Base-by-base conservation (phyloP, 1,140 invertebrate genomes). In the Drosophila busckii region DNA sequence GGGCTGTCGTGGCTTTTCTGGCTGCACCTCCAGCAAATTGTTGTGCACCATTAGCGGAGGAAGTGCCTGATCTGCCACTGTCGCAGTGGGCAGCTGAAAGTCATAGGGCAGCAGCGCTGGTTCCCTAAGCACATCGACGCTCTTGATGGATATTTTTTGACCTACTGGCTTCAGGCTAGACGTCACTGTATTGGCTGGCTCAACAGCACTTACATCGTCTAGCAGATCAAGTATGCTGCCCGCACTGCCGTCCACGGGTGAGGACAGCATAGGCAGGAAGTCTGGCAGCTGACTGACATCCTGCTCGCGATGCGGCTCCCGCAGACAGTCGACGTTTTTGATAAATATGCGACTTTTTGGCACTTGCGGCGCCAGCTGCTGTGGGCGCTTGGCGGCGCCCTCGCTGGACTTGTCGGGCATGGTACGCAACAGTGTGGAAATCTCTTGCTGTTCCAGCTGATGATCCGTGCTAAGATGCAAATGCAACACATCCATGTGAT, bases 391-490 rank as follows among this genome's bases (percentile, higher is more conserved):
- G 8, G 7, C n/a, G 1, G 22, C 3, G 9, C 29, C 23, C 2
- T 59, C 52, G 20, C 2, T 38, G 2, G 26, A 6, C 3, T 54
- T 55, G 6, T 17, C 35, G 1, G 32, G 40, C 3, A 65, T 7
- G 6, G 31, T 12, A 0, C 26, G 41, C 12, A 64, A 8, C n/a
- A 87, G 31, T 4, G 61, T 17, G 6, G 42, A 4, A 4, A 69
- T 45, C 25, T 89, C 89, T 23, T 68, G 65, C 41, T 71, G 76
- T 12, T 58, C 64, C 44, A 89, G 76, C 28, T 86, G 76, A 61
- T 90, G 89, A 56, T 89, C 89, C 55, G 87, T 63, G 15, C 86
- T 71, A 1, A 90, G 80, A 70, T 90, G 89, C 12, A 88, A 58
- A 26, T 87, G 63, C 8, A 90, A 67, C 6, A 88, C 86, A 34